Base-by-base conservation (phyloP, 2,797 vertebrate species). In the Esox masquinongy region DNA sequence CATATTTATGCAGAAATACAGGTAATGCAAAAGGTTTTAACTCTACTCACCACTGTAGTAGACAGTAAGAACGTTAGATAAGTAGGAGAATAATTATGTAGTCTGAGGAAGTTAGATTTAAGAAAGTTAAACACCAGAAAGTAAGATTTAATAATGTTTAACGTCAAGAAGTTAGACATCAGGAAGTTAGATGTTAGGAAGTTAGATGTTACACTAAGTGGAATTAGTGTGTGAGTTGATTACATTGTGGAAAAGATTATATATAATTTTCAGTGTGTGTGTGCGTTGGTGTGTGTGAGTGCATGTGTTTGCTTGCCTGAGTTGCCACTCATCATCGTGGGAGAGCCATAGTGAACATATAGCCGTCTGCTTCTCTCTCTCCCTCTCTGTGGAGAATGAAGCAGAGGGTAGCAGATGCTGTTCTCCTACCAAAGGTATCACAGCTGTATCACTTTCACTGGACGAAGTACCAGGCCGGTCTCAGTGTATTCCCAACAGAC, bases 371-470 rank as follows among this genome's bases (percentile, higher is more conserved):
- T 66, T 17, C 31, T 31, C 4, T 24, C 19, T 24, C n/a, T 47
- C 43, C 7, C 7, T 43, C 64, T 67, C 31, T 67, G 64, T 16
- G 61, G 61, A 64, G 24, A 4, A 56, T 9, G 53, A 56, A 56
- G 24, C 56, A 61, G 22, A 61, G 56, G 22, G 69, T 29, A 19
- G 69, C 69, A 70, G 69, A 70, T 70, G 69, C 47, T 70, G 22
- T 34, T 22, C 26, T 15, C 47, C 2, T 70, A 49, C 14, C 43
- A 49, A 49, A 70, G 67, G 36, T 68, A 68, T 43, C 67, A 68
- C 43, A 26, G 68, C 43, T 24, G 1, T 50, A 50, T 70, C 69
- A 29, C 69, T 70, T 70, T 70, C 69, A 29, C 69, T 70, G 43
- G 3, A 26, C 16, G 24, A 12, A 50, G 69, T 49, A 50, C 69